Percentiles rank a stretch among this genome's conserved stretches.
Evolutionary conservation across 1,140 invertebrate genomes (phyloP).

Genomic region (Macrobrachium nipponense): DNA sequence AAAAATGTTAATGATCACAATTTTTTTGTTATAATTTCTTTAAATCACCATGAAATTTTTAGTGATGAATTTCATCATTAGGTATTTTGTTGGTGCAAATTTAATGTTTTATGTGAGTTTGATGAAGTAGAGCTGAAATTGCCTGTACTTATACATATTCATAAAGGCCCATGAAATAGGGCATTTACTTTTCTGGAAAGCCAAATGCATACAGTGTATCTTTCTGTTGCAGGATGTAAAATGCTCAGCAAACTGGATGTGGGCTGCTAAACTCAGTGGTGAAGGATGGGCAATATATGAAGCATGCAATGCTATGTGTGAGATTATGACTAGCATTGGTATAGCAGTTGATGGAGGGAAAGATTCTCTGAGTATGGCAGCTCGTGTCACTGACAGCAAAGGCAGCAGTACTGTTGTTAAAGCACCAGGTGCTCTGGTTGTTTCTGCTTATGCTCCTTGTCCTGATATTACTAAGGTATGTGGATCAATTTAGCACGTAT

Average conservation of each 20-base stretch:
- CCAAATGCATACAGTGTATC: background rate
- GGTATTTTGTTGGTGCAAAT: no score
- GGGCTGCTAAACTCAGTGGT: slow-evolving; percentile 93
- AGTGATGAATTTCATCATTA: no score
- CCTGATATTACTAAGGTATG: slow-evolving; percentile 79
- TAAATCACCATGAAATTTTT: no score
- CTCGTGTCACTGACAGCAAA: slow-evolving; percentile 83
- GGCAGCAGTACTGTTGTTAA: slow-evolving; percentile 75
- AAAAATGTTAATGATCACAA: no score
- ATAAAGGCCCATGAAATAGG: background rate
- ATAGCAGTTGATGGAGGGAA: slow-evolving; percentile 98
- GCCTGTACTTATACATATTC: no score
- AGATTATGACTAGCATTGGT: slow-evolving; percentile 85
- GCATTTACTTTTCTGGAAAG: background rate
- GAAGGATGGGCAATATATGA: slow-evolving; percentile 89
- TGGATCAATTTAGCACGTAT: background rate
- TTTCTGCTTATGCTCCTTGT: slow-evolving; percentile 95
- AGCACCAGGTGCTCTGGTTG: slow-evolving; percentile 82
- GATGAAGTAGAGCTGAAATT: no score
- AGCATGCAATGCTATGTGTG: slow-evolving; percentile 90
- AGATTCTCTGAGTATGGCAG: slow-evolving; percentile 98
- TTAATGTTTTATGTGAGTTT: no score
- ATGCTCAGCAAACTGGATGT: slow-evolving; percentile 99
- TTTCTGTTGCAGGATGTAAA: slow-evolving; percentile 81
- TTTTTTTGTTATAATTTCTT: no score